Base-by-base conservation (phyloP, 2,113 vertebrate genomes). In the Ceuthmochares aereus region DNA sequence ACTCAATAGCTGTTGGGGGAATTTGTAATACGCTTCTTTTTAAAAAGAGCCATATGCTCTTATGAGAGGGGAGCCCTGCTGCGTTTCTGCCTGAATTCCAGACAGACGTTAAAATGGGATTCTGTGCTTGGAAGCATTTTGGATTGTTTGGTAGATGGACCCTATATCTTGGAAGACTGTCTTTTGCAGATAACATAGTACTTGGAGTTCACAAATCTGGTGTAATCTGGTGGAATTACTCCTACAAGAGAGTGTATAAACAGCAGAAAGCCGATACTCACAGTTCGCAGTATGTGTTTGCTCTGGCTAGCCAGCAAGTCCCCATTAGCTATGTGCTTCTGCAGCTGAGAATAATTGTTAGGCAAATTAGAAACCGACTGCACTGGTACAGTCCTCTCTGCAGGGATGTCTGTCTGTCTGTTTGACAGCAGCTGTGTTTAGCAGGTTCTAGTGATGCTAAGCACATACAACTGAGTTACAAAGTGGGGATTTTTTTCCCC, bases 261-360 rank as follows among this genome's bases (percentile, higher is more conserved):
- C 32, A 66, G 36, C 79, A 83, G 75, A 77, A 70, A 47, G 25
- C 36, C 58, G 51, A 34, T 63, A 77, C 60, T 27, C 54, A 43
- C 4, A 3, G 37, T 78, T 89, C 1, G 6, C 10, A n/a, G 2
- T 21, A 32, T 0, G 0, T 1, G 0, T 16, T 82, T 82, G 18
- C 43, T 79, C 8, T 49, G 49, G 23, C 36, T 69, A 52, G 19
- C 16, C 36, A 29, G 14, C 0, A 8, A 62, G 30, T 49, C 36
- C 16, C 51, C 63, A 6, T 73, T 69, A 90, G 19, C 25, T 40
- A 0, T 36, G 49, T 83, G 36, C 54, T 62, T 83, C 72, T 62
- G 66, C 60, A 26, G 51, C 51, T 45, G 32, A 29, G 43, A 78
- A 29, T 42, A 85, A 32, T 34, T 64, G 40, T 80, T 77, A 37